Evolutionary conservation across 2,888 invertebrate species (phyloP).

Genomic region (Troides helena): DNA sequence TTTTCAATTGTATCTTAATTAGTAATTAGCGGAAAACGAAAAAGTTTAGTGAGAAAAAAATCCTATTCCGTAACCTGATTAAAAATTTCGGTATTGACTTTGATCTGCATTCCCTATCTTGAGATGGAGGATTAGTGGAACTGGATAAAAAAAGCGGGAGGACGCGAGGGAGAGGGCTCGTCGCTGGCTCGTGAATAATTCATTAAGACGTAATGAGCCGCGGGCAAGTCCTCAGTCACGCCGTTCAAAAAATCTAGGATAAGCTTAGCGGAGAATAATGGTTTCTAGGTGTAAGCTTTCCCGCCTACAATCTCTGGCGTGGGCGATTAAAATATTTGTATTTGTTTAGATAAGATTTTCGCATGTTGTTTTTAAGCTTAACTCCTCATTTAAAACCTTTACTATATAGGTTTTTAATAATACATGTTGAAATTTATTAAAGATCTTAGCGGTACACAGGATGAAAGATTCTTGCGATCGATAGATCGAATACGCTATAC

Average conservation of each 20-base stretch:
- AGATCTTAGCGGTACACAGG: no score
- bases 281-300: slow-evolving; percentile 6
- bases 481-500: no score
- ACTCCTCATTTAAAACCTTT: neutral
- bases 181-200: slow-evolving; percentile 67
- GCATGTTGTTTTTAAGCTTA: neutral
- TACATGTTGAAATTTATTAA: no score
- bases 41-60: neutral
- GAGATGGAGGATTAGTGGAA: slow-evolving; percentile 18
- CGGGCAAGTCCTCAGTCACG: slow-evolving; percentile 43
- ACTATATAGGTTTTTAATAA: no score
- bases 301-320: neutral
- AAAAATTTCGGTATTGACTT: neutral
- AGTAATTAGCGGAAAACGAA: no score
- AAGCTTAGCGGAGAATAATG: slow-evolving; percentile 19
- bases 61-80: neutral
- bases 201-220: slow-evolving; percentile 71
- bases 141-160: slow-evolving; percentile 18
- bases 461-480: no score
- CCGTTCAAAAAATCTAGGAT: slow-evolving; percentile 29
- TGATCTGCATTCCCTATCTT: neutral
- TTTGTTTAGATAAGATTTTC: neutral
- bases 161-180: slow-evolving; percentile 33
- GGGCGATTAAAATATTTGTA: neutral
- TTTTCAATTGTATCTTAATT: no score